Evolutionary conservation across 2,797 vertebrate genomes (phyloP).

Genomic region (Pipistrellus pipistrellus): DNA sequence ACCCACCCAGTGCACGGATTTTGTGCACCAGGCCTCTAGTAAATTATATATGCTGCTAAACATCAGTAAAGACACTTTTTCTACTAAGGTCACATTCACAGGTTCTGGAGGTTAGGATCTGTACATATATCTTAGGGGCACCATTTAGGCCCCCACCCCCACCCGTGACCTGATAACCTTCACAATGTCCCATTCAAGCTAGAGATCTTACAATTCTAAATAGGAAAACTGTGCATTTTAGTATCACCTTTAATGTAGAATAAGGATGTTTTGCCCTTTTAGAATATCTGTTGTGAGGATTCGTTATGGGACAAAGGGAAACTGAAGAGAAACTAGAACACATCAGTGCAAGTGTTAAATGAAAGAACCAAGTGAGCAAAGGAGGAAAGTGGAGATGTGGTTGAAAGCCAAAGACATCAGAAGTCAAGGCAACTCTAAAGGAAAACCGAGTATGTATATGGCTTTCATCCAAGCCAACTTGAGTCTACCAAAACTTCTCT

Average conservation of each 20-base stretch:
- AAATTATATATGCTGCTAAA: background rate
- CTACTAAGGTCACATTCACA: background rate
- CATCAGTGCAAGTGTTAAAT: background rate
- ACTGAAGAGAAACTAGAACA: background rate
- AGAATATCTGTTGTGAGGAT: background rate
- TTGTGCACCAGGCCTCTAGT: no score
- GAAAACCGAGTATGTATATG: rapidly evolving
- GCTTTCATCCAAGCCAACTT: rapidly evolving
- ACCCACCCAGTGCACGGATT: no score
- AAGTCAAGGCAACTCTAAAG: background rate
- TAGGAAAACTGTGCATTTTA: background rate
- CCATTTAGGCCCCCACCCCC: no score
- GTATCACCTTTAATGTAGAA: background rate
- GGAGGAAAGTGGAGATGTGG: background rate
- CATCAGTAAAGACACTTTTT: background rate
- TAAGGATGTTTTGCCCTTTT: background rate
- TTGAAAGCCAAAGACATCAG: background rate
- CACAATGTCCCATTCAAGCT: background rate
- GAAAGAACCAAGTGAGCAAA: background rate
- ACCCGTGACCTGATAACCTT: background rate
- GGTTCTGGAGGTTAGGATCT: background rate
- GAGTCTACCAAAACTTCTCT: background rate
- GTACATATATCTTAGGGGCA: background rate
- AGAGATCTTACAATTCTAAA: background rate
- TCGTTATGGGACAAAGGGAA: background rate